Evolutionary conservation across 1,140 invertebrate genomes (phyloP).

Genomic region (Pemphigus obesinymphae): DNA sequence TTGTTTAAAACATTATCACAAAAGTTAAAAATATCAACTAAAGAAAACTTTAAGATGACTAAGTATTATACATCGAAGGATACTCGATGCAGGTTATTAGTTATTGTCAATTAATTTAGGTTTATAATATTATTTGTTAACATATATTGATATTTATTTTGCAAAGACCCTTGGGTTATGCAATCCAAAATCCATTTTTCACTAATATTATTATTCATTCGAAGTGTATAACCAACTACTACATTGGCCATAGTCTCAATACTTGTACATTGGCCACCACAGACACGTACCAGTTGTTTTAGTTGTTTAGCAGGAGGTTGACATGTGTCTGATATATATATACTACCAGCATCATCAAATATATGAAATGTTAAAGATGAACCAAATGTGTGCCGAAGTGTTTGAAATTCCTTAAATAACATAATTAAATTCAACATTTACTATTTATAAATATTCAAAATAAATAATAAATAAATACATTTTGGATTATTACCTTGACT

Average conservation of each 20-base stretch:
- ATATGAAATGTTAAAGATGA: slow-evolving; percentile 12
- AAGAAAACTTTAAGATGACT: too few relatives aligned
- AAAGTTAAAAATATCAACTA: too few relatives aligned
- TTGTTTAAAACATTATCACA: too few relatives aligned
- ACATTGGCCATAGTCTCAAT: neutral
- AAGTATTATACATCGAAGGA: neutral
- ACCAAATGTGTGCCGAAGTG: neutral
- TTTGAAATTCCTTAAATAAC: slow-evolving; percentile 18
- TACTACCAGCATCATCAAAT: neutral
- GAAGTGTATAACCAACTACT: neutral
- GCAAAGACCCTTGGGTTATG: slow-evolving; percentile 3
- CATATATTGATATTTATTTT: neutral
- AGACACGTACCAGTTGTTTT: slow-evolving; percentile 1
- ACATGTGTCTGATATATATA: slow-evolving; percentile 22
- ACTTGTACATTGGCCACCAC: slow-evolving; percentile 1
- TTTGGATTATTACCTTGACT: neutral
- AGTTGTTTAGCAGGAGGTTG: neutral
- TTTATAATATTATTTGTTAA: neutral
- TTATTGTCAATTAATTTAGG: neutral
- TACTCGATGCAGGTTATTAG: neutral
- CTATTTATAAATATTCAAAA: neutral
- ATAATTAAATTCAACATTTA: neutral
- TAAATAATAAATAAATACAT: neutral
- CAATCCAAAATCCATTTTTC: slow-evolving; percentile 33
- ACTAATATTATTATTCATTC: neutral